Evolutionary conservation across 2,113 vertebrate species (phyloP).

Genomic region (Lophochroa leadbeateri): DNA sequence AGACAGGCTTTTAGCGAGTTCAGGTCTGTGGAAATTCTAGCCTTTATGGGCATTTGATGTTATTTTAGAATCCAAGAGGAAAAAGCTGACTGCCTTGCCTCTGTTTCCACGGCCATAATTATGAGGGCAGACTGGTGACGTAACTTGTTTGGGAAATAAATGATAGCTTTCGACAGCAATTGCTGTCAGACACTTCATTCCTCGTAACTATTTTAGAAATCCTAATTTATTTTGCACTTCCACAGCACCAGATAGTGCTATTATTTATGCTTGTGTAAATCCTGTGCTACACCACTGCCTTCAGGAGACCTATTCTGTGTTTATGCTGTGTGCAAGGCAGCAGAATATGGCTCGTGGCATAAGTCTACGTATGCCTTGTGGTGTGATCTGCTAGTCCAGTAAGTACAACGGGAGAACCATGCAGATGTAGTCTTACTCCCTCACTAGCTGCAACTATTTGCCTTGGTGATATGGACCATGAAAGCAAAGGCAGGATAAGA

Average conservation of each 20-base stretch:
- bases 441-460: neutral
- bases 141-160: slow-evolving; percentile 54
- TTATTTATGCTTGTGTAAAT: neutral
- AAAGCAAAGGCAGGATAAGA: neutral
- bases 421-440: neutral
- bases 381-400: neutral
- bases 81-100: slow-evolving; percentile 50
- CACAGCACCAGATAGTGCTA: neutral
- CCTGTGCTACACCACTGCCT: neutral
- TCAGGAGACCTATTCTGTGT: neutral
- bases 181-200: neutral
- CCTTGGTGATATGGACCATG: neutral
- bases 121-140: slow-evolving; percentile 42
- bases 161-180: slow-evolving; percentile 31
- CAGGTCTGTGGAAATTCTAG: slow-evolving; percentile 42
- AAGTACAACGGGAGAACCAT: fast-evolving
- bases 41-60: slow-evolving; percentile 19
- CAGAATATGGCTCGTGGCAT: fast-evolving
- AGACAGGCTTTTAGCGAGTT: slow-evolving; percentile 22
- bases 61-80: slow-evolving; percentile 54
- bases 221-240: neutral
- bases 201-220: slow-evolving; percentile 50
- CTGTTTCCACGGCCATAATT: slow-evolving; percentile 52
- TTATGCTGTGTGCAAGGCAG: neutral
- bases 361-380: neutral